A percentile compares a stretch with the other conserved stretches of the same genome.
Conservation (phyloP, 2,797 vertebrate species). For the Rhodeus uyekii region DNA sequence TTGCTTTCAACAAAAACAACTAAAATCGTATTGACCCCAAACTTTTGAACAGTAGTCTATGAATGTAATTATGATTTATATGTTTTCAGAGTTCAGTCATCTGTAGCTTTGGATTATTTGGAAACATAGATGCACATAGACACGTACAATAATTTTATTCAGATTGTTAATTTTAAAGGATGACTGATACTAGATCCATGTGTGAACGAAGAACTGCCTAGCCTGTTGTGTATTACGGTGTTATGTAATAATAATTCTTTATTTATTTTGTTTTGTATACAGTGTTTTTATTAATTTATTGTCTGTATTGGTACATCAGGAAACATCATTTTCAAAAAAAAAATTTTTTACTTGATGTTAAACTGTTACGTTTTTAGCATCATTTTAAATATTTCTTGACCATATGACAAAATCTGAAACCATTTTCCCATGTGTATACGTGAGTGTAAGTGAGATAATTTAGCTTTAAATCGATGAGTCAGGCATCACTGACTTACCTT, state of each 20-base stretch:
- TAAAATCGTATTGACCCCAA: neutral
- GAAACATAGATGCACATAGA: too few species aligned
- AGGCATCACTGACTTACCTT: conserved; percentile 30
- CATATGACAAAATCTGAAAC: neutral
- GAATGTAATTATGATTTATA: neutral
- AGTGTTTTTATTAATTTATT: too few species aligned
- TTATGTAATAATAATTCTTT: too few species aligned
- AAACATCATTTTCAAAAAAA: too few species aligned
- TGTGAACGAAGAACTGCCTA: too few species aligned
- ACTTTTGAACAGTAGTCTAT: neutral
- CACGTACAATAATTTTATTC: too few species aligned
- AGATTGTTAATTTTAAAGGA: too few species aligned
- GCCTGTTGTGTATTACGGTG: too few species aligned
- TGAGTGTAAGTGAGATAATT: neutral
- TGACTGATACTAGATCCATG: too few species aligned
- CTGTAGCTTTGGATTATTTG: neutral
- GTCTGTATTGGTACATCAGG: too few species aligned
- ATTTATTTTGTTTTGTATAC: too few species aligned
- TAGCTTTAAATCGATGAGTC: conserved; percentile 22
- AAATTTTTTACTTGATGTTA: neutral
- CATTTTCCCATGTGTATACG: neutral
- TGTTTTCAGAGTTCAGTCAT: neutral
- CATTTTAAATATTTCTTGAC: neutral
- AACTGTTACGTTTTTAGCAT: neutral
- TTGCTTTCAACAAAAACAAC: too few species aligned